These are phyloP conservation scores for Pteronura brasiliensis DNA, from an alignment of 2,113 vertebrate species.

Conservation along the genomic window DNA sequence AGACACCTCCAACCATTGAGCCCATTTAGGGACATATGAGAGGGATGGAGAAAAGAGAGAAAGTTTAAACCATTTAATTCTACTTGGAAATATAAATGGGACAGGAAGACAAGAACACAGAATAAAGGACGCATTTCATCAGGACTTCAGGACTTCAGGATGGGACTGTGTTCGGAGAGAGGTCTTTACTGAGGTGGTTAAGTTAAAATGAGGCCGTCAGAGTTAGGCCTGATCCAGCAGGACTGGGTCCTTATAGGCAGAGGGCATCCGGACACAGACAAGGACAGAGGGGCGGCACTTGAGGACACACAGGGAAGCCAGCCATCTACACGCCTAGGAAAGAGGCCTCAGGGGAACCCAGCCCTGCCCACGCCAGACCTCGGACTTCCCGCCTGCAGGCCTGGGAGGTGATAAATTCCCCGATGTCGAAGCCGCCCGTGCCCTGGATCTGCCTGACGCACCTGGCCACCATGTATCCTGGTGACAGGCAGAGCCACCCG, in stretches of 20 bases:
- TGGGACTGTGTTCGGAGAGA: neutral
- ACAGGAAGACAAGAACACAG: neutral
- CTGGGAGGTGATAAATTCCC: neutral
- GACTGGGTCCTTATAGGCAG: neutral
- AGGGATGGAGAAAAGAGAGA: neutral
- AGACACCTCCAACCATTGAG: too few species aligned
- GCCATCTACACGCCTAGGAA: neutral
- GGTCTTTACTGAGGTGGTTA: neutral
- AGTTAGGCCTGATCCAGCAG: too few species aligned
- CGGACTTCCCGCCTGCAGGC: neutral
- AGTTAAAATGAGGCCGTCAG: neutral
- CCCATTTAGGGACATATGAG: neutral
- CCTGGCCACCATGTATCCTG: neutral
- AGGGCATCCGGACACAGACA: neutral
- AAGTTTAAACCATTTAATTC: neutral
- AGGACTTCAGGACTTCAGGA: neutral
- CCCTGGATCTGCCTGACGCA: neutral
- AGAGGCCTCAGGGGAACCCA: neutral
- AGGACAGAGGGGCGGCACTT: neutral
- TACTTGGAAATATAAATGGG: neutral
- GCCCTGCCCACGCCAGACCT: neutral
- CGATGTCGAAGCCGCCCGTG: neutral
- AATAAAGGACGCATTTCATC: neutral
- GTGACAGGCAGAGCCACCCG: neutral
- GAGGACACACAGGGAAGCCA: neutral